These are phyloP conservation scores for Portevinia maculata DNA, from an alignment of 2,888 invertebrate species.

Conservation along the genomic window DNA sequence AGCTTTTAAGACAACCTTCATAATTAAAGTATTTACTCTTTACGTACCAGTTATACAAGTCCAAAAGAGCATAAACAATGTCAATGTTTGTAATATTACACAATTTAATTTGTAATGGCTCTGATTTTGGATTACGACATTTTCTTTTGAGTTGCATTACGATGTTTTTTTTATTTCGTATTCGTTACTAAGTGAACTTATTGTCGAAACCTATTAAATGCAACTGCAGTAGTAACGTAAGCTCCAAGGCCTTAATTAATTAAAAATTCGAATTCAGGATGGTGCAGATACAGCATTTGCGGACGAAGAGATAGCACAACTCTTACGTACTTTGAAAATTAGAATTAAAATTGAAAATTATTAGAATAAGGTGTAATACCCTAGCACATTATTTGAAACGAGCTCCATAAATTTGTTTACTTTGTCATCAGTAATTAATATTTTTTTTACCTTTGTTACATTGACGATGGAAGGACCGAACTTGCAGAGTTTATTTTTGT, in stretches of 20 bases:
- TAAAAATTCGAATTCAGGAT: constrained; percentile 36
- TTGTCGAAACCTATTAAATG: constrained; percentile 56
- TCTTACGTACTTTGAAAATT: too few species aligned
- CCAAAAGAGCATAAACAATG: too few species aligned
- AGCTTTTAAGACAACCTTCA: constrained; percentile 21
- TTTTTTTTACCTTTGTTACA: too few species aligned
- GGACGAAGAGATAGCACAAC: too few species aligned
- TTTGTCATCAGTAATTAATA: too few species aligned
- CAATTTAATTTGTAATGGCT: constrained; percentile 57
- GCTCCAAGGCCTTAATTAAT: constrained; percentile 60
- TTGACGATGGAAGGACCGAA: too few species aligned
- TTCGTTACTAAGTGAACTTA: constrained; percentile 11
- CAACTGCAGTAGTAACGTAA: constrained; percentile 49
- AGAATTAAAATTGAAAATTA: too few species aligned
- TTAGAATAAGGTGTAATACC: too few species aligned
- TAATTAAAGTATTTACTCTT: constrained; percentile 50
- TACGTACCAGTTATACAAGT: too few species aligned
- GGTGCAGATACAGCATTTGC: not conserved
- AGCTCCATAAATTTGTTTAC: too few species aligned
- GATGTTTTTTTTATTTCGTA: constrained; percentile 13
- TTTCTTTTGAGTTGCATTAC: constrained; percentile 31
- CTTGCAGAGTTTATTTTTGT: too few species aligned
- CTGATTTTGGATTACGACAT: constrained; percentile 50
- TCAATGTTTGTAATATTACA: constrained; percentile 3
- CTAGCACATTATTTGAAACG: too few species aligned